Percentiles rank a stretch among this genome's conserved stretches.
Evolutionary conservation across 2,797 vertebrate genomes (phyloP).

Genomic region (Denticeps clupeoides): DNA sequence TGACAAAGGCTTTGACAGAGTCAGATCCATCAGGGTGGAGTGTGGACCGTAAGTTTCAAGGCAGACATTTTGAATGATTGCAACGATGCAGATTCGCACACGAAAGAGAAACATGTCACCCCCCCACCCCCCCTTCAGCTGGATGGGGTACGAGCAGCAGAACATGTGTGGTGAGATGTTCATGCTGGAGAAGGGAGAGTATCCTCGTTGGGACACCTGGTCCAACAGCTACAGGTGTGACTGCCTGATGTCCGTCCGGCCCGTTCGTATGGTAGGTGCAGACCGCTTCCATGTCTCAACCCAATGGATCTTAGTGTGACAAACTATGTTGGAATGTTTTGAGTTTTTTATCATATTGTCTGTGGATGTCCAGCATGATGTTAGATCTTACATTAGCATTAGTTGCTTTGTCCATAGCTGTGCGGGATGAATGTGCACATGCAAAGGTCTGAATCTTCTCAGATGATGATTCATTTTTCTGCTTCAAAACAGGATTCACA

Average conservation of each 20-base stretch:
- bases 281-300: background rate
- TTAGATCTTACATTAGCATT: too few species aligned
- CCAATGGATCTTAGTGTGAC: too few species aligned
- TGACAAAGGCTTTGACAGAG: conserved; percentile 60
- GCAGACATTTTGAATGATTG: background rate
- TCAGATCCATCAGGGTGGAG: conserved; percentile 68
- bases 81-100: too few species aligned
- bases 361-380: too few species aligned
- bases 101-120: too few species aligned
- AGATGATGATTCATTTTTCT: background rate
- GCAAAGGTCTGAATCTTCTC: background rate
- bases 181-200: conserved; percentile 74
- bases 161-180: conserved; percentile 73
- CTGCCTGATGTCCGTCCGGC: conserved; percentile 66
- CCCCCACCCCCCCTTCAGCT: conserved; percentile 43
- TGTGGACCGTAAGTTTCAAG: conserved; percentile 73
- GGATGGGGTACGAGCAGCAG: conserved; percentile 71
- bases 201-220: conserved; percentile 77
- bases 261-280: conserved; percentile 61
- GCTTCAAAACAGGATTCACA: conserved; percentile 54
- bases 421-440: too few species aligned
- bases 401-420: too few species aligned
- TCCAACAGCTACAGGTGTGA: conserved; percentile 74
- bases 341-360: background rate
- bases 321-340: background rate